Conservation (phyloP, 1,140 invertebrate species). For the Euschistus heros region DNA sequence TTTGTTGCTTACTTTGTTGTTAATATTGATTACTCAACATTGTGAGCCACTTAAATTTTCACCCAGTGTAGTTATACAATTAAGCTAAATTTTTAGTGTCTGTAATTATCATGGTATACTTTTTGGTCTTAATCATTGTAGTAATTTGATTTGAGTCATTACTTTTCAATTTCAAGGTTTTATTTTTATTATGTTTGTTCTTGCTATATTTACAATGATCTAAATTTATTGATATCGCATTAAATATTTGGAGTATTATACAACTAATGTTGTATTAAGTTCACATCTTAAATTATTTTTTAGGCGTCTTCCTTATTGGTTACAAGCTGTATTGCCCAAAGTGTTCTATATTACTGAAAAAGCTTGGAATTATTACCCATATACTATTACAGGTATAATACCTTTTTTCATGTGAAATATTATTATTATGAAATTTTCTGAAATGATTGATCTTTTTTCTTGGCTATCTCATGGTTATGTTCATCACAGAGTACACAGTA, state of each 20-base stretch:
- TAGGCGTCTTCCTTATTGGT: conserved; percentile 82
- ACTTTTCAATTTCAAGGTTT: too few relatives aligned
- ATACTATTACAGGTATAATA: conserved; percentile 68
- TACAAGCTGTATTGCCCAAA: conserved; percentile 73
- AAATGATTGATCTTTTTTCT: conserved; percentile 4
- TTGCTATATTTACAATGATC: too few relatives aligned
- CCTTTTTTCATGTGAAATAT: conserved; percentile 16
- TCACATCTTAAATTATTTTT: conserved; percentile 33
- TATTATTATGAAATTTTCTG: conserved; percentile 19
- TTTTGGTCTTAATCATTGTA: neutral
- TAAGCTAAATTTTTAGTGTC: too few relatives aligned
- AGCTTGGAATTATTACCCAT: conserved; percentile 92
- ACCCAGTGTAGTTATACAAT: too few relatives aligned
- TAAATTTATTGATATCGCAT: too few relatives aligned
- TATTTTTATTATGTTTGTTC: neutral
- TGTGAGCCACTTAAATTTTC: too few relatives aligned
- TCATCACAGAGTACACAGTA: conserved; percentile 41
- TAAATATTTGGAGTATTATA: too few relatives aligned
- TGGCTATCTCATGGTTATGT: neutral
- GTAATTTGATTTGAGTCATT: neutral
- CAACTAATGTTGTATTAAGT: too few relatives aligned
- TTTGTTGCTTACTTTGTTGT: too few relatives aligned
- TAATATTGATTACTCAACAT: neutral
- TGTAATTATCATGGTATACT: too few relatives aligned
- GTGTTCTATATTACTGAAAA: conserved; percentile 91